Evolutionary conservation across 2,113 vertebrate species (phyloP).

Genomic region (Pangasianodon gigas): DNA sequence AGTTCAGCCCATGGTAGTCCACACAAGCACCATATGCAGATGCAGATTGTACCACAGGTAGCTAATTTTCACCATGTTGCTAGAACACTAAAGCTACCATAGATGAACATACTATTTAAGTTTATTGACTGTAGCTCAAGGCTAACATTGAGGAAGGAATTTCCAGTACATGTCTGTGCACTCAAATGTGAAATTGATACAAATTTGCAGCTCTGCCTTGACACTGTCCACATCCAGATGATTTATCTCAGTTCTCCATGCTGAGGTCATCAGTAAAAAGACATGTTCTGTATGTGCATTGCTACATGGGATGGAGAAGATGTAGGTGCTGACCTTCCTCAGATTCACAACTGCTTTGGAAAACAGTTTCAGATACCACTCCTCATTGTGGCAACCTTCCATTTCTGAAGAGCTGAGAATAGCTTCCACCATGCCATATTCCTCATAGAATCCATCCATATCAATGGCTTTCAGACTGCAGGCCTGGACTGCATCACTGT

Average conservation of each 20-base stretch:
- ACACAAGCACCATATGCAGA: too few relatives aligned
- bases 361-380: slow-evolving; percentile 7
- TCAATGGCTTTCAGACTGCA: slow-evolving; percentile 36
- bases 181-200: too few relatives aligned
- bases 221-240: background rate
- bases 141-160: too few relatives aligned
- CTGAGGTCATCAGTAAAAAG: background rate
- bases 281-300: slow-evolving; percentile 36
- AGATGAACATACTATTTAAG: too few relatives aligned
- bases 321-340: slow-evolving; percentile 25
- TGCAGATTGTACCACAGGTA: too few relatives aligned
- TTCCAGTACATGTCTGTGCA: too few relatives aligned
- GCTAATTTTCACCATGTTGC: too few relatives aligned
- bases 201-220: too few relatives aligned
- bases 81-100: too few relatives aligned
- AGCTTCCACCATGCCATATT: slow-evolving; percentile 13
- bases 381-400: slow-evolving; percentile 4
- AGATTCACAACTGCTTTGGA: slow-evolving; percentile 10
- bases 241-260: slow-evolving; percentile 46
- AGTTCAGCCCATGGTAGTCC: too few relatives aligned
- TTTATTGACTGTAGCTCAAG: too few relatives aligned
- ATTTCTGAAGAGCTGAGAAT: slow-evolving; percentile 20
- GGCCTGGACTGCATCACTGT: slow-evolving; percentile 27
- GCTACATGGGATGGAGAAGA: slow-evolving; percentile 40
- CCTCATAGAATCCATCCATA: slow-evolving; percentile 33